Conservation (phyloP, 2,797 vertebrate species). For the Gorsachius magnificus region DNA sequence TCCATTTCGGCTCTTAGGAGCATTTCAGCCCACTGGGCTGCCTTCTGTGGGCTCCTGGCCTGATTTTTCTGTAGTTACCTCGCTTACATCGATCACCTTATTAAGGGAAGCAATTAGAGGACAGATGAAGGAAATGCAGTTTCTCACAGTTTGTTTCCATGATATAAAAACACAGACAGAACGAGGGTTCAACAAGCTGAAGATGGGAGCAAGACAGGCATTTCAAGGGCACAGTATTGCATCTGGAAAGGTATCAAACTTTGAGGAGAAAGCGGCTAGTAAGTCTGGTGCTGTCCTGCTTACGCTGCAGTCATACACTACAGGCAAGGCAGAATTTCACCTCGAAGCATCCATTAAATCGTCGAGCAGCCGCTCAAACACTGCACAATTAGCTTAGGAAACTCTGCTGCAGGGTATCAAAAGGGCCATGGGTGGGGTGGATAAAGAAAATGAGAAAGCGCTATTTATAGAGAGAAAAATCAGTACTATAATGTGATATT, state of each 20-base stretch:
- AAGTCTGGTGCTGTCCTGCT: background rate
- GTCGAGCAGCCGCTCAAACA: background rate
- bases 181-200: background rate
- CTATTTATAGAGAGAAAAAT: background rate
- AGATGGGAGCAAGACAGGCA: background rate
- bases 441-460: background rate
- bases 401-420: background rate
- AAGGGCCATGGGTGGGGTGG: background rate
- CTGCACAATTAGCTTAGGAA: background rate
- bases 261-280: background rate
- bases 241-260: background rate
- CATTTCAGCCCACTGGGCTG: rapidly evolving
- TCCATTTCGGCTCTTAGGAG: background rate
- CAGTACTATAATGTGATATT: background rate
- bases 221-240: background rate
- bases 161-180: background rate
- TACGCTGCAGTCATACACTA: background rate
- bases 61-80: background rate
- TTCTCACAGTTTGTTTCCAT: background rate
- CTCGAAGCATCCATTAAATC: background rate
- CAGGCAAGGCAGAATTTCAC: background rate
- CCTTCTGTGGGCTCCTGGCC: background rate
- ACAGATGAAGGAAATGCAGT: background rate
- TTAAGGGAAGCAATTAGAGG: background rate
- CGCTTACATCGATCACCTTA: background rate